These are phyloP conservation scores for Odontamblyopus lacepedii DNA, from an alignment of 2,797 vertebrate genomes.

Conservation along the genomic window DNA sequence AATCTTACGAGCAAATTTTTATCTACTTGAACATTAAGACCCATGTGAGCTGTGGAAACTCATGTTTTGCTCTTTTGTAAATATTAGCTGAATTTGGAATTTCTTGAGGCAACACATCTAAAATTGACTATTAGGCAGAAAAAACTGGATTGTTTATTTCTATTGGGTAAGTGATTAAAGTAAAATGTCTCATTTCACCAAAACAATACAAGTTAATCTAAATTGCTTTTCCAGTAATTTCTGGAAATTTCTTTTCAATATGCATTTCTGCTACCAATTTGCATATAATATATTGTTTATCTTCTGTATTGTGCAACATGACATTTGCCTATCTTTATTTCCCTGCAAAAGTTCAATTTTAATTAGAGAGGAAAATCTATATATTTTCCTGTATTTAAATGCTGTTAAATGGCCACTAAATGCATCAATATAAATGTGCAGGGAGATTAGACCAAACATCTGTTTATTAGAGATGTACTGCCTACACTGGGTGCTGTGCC, in stretches of 20 bases:
- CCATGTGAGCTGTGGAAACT: not conserved
- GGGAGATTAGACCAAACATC: not conserved
- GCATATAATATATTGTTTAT: not conserved
- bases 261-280: no score
- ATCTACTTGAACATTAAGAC: not conserved
- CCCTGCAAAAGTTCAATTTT: not conserved
- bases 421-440: not conserved
- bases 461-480: conserved; percentile 9
- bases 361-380: not conserved
- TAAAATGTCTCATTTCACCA: not conserved
- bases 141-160: not conserved
- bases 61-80: not conserved
- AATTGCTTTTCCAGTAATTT: not conserved
- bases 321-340: not conserved
- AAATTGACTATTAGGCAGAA: not conserved
- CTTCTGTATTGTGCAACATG: not conserved
- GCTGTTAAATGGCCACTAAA: not conserved
- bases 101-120: not conserved
- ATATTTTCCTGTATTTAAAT: not conserved
- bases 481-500: conserved; percentile 1
- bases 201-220: not conserved
- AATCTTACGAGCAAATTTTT: not conserved
- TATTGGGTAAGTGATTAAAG: not conserved
- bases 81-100: not conserved
- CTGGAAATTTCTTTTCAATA: not conserved